A percentile compares a stretch with the other conserved stretches of the same genome.
phyloP scores from a whole-genome alignment of 2,113 vertebrate genomes.

The Sciurus niger region DNA sequence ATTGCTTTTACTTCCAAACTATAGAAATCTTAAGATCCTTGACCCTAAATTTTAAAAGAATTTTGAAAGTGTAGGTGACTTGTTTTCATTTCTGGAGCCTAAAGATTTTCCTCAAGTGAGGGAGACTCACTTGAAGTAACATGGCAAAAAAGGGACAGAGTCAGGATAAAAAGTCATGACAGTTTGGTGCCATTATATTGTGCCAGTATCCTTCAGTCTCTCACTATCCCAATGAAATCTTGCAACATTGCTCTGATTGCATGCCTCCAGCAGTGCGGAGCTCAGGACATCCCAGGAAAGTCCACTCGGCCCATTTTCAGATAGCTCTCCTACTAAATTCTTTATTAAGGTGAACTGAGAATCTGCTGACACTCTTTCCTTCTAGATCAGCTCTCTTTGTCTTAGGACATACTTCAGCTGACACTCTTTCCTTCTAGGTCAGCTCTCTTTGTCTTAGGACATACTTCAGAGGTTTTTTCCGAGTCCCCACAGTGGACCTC shows the following conservation, averaged over 20 bases:
- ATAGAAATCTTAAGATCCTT: not conserved
- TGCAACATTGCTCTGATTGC: not conserved
- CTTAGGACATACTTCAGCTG: too few species aligned
- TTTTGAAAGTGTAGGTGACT: slow-evolving; percentile 6
- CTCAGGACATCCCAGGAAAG: not conserved
- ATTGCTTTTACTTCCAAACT: slow-evolving; percentile 21
- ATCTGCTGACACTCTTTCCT: not conserved
- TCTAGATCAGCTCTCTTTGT: not conserved
- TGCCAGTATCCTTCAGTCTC: not conserved
- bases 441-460: not conserved
- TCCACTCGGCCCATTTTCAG: not conserved
- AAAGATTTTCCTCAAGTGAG: not conserved
- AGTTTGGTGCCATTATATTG: not conserved
- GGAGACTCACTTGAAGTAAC: not conserved
- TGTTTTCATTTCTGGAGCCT: not conserved
- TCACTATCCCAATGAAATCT: not conserved
- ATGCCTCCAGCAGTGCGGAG: not conserved
- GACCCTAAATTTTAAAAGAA: slow-evolving; percentile 1
- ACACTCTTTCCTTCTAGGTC: not conserved
- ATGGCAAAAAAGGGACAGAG: not conserved
- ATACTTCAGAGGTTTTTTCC: not conserved
- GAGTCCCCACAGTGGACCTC: not conserved
- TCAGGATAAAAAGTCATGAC: not conserved
- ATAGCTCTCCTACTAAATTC: not conserved
- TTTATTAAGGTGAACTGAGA: not conserved